Evolutionary conservation across 2,797 vertebrate genomes (phyloP).

Genomic region (Hirundo rustica): DNA sequence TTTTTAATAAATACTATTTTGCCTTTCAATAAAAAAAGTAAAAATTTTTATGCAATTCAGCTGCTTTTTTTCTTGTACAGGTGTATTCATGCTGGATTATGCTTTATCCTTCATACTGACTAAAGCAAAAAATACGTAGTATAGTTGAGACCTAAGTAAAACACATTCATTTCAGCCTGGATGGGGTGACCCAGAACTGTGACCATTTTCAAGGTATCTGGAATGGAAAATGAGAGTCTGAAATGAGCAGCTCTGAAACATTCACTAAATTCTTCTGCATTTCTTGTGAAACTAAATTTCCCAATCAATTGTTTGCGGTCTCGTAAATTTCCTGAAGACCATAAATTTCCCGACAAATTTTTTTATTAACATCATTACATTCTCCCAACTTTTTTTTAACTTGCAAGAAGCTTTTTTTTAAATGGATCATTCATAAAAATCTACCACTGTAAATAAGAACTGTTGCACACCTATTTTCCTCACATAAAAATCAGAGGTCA

Average conservation of each 20-base stretch:
- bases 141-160: not conserved
- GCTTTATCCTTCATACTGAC: not conserved
- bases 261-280: not conserved
- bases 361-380: not conserved
- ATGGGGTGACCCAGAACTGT: not conserved
- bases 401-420: not conserved
- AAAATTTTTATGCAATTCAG: not conserved
- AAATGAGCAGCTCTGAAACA: not conserved
- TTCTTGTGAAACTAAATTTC: not conserved
- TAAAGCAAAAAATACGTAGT: not conserved
- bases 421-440: not conserved
- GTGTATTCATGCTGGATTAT: not conserved
- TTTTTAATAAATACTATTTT: not conserved
- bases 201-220: not conserved
- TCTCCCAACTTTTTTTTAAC: not conserved
- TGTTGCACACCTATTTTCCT: not conserved
- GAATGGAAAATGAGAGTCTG: not conserved
- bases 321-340: not conserved
- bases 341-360: not conserved
- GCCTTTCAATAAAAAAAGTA: not conserved
- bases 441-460: not conserved
- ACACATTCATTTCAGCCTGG: not conserved
- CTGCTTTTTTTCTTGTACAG: not conserved
- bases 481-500: not conserved
- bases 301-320: not conserved